Conservation (phyloP, 2,113 vertebrate species). For the Pitta sordida region DNA sequence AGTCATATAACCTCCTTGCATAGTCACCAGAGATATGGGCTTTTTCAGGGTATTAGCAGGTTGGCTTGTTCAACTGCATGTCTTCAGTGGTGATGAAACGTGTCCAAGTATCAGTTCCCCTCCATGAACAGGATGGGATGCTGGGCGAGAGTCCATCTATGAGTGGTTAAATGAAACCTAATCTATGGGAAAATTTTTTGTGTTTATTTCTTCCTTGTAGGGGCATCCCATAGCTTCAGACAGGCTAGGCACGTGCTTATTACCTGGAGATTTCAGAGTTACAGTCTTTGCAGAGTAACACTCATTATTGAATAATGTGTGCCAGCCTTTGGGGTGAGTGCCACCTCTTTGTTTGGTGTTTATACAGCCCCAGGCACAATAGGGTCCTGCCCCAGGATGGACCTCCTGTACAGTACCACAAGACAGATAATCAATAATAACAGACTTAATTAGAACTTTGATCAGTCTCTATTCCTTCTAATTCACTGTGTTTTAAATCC, state of each 20-base stretch:
- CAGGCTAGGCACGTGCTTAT: neutral
- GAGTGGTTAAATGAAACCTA: neutral
- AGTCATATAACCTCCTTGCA: neutral
- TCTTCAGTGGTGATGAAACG: neutral
- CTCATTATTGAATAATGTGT: neutral
- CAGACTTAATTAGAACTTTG: constrained; percentile 46
- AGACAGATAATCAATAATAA: constrained; percentile 45
- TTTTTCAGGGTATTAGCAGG: neutral
- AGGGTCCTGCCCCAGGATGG: constrained; percentile 17
- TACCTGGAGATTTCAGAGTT: neutral
- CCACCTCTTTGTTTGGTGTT: neutral
- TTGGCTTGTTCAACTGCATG: neutral
- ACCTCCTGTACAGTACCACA: neutral
- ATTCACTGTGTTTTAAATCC: neutral
- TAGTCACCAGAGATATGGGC: neutral
- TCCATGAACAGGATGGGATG: neutral
- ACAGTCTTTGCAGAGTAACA: neutral
- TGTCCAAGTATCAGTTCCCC: neutral
- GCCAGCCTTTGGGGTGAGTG: neutral
- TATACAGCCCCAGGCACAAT: neutral
- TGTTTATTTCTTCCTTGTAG: neutral
- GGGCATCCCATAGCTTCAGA: neutral
- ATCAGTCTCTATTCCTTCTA: constrained; percentile 11
- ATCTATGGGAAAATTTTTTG: neutral
- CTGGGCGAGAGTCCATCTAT: neutral